Conservation (phyloP, 2,113 vertebrate genomes). For the Bufo gargarizans region DNA sequence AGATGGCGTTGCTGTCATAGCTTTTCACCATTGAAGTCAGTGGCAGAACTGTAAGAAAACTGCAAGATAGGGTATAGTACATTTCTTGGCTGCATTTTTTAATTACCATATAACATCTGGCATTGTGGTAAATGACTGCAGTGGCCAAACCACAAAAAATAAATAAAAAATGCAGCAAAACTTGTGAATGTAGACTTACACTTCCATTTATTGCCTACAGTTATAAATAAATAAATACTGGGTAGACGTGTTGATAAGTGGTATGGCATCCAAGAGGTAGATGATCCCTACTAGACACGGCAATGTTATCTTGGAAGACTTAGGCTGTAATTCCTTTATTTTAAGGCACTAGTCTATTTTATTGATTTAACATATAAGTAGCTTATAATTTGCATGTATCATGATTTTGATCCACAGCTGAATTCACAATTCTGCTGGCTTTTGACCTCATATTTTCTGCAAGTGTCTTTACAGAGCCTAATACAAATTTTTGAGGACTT, state of each 20-base stretch:
- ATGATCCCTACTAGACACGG: neutral
- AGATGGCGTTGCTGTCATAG: neutral
- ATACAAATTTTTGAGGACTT: too few species aligned
- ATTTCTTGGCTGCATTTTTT: neutral
- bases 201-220: neutral
- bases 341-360: neutral
- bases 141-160: neutral
- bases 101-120: conserved; percentile 1
- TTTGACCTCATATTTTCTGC: too few species aligned
- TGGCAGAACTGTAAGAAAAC: neutral
- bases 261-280: neutral
- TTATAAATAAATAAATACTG: neutral
- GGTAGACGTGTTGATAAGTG: neutral
- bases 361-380: neutral
- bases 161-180: neutral
- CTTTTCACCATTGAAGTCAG: neutral
- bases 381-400: too few species aligned
- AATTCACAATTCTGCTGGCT: too few species aligned
- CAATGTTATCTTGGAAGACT: too few species aligned
- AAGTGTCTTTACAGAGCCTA: too few species aligned
- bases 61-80: neutral
- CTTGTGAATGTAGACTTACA: neutral
- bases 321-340: neutral
- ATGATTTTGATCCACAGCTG: too few species aligned
- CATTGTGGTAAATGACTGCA: neutral